Evolutionary conservation across 2,113 vertebrate species (phyloP).

Genomic region (Thermophis baileyi): DNA sequence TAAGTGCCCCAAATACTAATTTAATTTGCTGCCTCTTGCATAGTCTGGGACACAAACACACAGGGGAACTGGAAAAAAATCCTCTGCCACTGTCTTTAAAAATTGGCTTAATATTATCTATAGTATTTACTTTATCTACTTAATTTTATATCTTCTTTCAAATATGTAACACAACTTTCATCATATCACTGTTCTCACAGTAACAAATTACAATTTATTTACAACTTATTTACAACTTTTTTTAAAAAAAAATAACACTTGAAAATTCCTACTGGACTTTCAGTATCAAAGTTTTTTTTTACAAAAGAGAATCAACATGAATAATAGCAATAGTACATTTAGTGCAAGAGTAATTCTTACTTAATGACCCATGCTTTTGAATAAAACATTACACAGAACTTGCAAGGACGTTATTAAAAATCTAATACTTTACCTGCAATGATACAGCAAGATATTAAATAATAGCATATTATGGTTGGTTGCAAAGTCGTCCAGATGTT

Average conservation of each 20-base stretch:
- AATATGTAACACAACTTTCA: background rate
- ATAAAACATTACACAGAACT: background rate
- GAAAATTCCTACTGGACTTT: slow-evolving; percentile 3
- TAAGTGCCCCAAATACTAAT: background rate
- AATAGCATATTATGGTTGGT: background rate
- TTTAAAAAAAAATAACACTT: background rate
- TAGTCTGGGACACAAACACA: background rate
- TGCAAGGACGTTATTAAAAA: background rate
- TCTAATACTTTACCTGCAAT: background rate
- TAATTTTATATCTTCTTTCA: background rate
- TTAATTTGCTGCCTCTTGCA: background rate
- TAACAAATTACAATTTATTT: background rate
- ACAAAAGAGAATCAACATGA: background rate
- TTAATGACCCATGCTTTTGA: slow-evolving; percentile 9
- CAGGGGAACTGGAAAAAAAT: background rate
- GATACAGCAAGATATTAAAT: slow-evolving; percentile 5
- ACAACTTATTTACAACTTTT: too few relatives aligned
- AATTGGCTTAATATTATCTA: background rate
- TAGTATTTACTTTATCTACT: background rate
- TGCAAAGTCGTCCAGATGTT: background rate
- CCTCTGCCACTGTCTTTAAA: background rate
- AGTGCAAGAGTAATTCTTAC: background rate
- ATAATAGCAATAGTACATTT: background rate
- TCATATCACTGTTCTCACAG: background rate
- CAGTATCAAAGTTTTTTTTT: background rate